Conservation (phyloP, 2,797 vertebrate species). For the Meda fulgida region DNA sequence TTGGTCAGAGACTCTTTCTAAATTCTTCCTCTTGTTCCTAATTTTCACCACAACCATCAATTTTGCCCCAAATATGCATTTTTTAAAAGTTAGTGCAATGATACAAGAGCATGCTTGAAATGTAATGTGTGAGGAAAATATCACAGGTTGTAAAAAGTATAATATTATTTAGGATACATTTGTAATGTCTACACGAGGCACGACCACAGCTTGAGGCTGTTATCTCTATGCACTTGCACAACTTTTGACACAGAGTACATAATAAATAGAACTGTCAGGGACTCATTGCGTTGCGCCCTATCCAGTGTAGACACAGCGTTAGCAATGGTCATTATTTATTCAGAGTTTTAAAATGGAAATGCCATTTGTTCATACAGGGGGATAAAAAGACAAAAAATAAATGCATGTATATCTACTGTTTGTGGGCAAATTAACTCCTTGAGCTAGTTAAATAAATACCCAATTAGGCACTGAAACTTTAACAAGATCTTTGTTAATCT, state of each 20-base stretch:
- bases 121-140: not conserved
- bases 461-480: not conserved
- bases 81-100: too few relatives aligned
- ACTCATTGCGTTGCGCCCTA: not conserved
- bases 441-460: not conserved
- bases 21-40: not conserved
- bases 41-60: not conserved
- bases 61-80: not conserved
- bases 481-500: not conserved
- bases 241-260: not conserved
- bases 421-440: not conserved
- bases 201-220: too few relatives aligned
- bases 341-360: not conserved
- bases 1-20: constrained; percentile 81
- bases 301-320: not conserved
- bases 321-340: not conserved
- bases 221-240: not conserved
- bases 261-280: not conserved
- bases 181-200: too few relatives aligned
- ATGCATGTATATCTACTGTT: not conserved
- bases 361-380: not conserved
- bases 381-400: not conserved
- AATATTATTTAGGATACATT: not conserved
- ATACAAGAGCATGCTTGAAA: too few relatives aligned
- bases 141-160: not conserved